phyloP scores from a whole-genome alignment of 2,888 invertebrate genomes.

The Rhamnusium bicolor region DNA sequence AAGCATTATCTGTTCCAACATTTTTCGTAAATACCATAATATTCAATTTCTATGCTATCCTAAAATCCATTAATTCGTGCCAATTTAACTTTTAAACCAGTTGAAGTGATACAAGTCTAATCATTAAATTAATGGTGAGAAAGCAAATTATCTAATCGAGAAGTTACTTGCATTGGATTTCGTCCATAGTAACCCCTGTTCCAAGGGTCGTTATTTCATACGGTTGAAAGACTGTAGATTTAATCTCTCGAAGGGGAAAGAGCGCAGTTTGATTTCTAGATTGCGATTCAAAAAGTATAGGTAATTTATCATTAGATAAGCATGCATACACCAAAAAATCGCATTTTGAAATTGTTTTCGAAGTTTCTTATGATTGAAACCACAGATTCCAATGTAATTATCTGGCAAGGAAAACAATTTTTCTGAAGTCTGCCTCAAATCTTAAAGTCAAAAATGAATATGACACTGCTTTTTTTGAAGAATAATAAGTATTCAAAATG shows the following conservation, averaged over 20 bases:
- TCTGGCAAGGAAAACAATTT: too few relatives aligned
- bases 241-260: not conserved
- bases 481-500: too few relatives aligned
- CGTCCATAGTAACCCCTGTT: not conserved
- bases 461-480: too few relatives aligned
- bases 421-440: too few relatives aligned
- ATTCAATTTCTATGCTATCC: not conserved
- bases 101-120: not conserved
- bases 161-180: not conserved
- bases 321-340: too few relatives aligned
- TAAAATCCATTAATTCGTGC: not conserved
- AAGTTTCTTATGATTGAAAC: too few relatives aligned
- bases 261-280: not conserved
- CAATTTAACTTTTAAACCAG: not conserved
- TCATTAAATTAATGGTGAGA: not conserved
- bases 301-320: not conserved
- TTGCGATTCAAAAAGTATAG: not conserved
- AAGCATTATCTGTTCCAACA: not conserved
- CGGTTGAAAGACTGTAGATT: not conserved
- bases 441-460: too few relatives aligned
- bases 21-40: not conserved
- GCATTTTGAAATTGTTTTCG: too few relatives aligned
- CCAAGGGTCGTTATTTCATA: not conserved
- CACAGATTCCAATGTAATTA: too few relatives aligned
- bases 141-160: not conserved